Base-by-base conservation (phyloP, 2,113 vertebrate genomes). In the Abramis brama region DNA sequence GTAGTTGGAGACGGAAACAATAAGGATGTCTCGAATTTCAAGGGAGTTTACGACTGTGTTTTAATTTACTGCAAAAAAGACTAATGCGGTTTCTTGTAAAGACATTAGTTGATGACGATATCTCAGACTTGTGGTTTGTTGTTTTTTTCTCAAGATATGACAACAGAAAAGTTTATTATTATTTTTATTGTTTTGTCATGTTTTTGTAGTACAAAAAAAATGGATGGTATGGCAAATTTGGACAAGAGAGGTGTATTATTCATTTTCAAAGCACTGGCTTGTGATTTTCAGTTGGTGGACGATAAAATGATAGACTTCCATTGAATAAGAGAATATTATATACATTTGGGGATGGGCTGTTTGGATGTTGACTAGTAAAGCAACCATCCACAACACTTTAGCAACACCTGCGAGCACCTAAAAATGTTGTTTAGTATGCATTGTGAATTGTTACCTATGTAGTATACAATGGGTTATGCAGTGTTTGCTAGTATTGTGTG, bases 21-120 rank as follows among this genome's bases (percentile, higher is more conserved):
- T 70, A 47, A 39, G 43, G 64, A 10, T 79, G 0, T 91, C 88
- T 94, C 91, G 66, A 21, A 55, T 94, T 93, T 92, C 93, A 88
- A 64, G 82, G 86, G 43, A 83, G 36, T 52, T 64, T 27, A 64
- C 23, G 15, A 62, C 82, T 85, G 87, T 84, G 59, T 84, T 88
- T 87, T 78, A 57, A 73, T 79, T 70, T 66, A 43, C 52, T 84
- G 66, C 84, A 81, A 30, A 68, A 68, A 43, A 84, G 59, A 36
- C 33, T 84, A 79, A 45, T 47, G 45, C 17, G 9, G 82, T 55
- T 81, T 84, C 59, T 83, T 79, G 39, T 21, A 12, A 74, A 33
- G 30, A 47, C 15, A 17, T 83, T 52, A 71, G 25, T 33, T 57
- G 62, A 36, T 23, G 27, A 39, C 5, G 19, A 23, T 8, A 17